Conservation (phyloP, 64 coral and sea anemone species). For the Montipora efflorescens region DNA sequence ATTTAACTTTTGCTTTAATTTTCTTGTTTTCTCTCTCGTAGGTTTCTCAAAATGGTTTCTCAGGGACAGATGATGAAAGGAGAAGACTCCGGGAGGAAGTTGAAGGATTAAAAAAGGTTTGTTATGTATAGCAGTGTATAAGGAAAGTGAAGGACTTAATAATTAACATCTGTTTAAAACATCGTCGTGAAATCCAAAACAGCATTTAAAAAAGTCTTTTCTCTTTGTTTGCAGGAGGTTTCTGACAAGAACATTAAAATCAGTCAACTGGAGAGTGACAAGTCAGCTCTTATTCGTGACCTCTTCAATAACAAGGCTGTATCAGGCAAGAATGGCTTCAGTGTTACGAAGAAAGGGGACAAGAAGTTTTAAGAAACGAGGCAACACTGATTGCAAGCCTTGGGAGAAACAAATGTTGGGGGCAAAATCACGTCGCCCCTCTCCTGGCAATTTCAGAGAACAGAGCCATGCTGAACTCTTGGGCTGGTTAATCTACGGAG, state of each 20-base stretch:
- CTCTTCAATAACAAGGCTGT: constrained; percentile 72
- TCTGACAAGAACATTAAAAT: constrained; percentile 77
- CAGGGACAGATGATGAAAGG: constrained; percentile 6
- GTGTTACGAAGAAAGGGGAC: background rate
- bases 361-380: constrained; percentile 12
- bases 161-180: background rate
- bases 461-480: background rate
- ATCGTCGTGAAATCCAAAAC: too few relatives aligned
- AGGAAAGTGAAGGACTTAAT: background rate
- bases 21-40: background rate
- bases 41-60: background rate
- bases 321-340: constrained; percentile 40
- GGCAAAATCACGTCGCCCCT: background rate
- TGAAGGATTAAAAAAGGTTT: constrained; percentile 32
- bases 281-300: constrained; percentile 84
- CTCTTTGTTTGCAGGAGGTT: constrained; percentile 56
- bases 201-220: background rate
- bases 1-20: background rate
- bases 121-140: background rate
- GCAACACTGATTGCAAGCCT: background rate
- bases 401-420: background rate
- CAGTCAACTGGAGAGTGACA: constrained; percentile 84
- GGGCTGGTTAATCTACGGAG: too few relatives aligned
- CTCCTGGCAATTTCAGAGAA: background rate
- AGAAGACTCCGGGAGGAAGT: constrained; percentile 18